Conservation (phyloP, 1,140 invertebrate genomes). For the Lucilia cuprina region DNA sequence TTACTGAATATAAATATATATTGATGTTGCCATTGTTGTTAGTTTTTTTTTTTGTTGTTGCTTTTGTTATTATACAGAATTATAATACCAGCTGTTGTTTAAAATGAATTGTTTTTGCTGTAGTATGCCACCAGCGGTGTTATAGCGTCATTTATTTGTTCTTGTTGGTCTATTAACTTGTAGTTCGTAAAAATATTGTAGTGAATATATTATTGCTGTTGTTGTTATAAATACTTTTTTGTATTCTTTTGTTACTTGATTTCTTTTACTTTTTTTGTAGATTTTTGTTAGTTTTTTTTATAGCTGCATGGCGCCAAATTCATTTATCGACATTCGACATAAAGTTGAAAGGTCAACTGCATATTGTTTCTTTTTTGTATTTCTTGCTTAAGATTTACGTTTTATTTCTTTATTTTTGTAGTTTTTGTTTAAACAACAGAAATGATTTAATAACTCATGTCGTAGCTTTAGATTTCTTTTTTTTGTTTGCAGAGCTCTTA, state of each 20-base stretch:
- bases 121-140: not conserved
- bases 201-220: not conserved
- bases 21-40: not conserved
- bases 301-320: conserved; percentile 36
- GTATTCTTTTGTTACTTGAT: not conserved
- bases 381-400: no score
- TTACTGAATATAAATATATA: no score
- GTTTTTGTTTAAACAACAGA: not conserved
- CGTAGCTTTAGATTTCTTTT: not conserved
- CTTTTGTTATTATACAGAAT: not conserved
- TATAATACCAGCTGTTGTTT: conserved; percentile 4
- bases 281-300: conserved; percentile 16
- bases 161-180: not conserved
- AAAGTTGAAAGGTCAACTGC: conserved; percentile 37
- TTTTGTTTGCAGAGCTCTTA: not conserved
- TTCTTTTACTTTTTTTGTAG: not conserved
- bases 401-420: not conserved
- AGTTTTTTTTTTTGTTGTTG: not conserved
- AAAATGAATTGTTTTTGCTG: not conserved
- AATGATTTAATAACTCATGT: not conserved
- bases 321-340: conserved; percentile 24
- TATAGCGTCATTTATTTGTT: conserved; percentile 7
- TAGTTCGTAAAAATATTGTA: not conserved
- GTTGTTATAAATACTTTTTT: not conserved
- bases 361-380: not conserved